Base-by-base conservation (phyloP, 2,888 invertebrate genomes). In the Dryobotodes eremita region DNA sequence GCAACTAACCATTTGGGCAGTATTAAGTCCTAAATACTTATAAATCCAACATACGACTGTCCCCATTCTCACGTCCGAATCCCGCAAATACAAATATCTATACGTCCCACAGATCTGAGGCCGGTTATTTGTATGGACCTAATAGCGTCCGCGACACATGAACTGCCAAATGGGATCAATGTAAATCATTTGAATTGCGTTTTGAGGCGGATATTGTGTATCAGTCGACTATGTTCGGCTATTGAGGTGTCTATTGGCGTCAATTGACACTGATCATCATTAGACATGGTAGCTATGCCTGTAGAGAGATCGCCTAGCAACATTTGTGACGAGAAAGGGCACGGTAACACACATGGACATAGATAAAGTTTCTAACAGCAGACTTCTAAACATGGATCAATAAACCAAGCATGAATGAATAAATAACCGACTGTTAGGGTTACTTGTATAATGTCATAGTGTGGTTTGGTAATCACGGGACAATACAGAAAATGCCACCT, bases 201-300 rank as follows among this genome's bases (percentile, higher is more conserved):
- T 84, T 78, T 69, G n/a, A 75, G 31, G 8, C 15, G 26, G 42
- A 42, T 69, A 76, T 84, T 71, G 80, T 84, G 73, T 57, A 61
- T 53, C 46, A 26, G 11, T 64, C 69, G 36, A 66, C 46, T 55
- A 15, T 71, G 17, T 55, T 61, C n/a, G 23, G 57, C 50, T 48
- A 73, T 75, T 62, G 70, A 70, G 17, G 42, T 50, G 66, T 36
- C 42, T 50, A 61, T 66, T 80, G 53, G 61, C 57, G 61, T 78
- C 81, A 81, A 81, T 81, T 84, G 79, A 26, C 8, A 23, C n/a
- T 31, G n/a, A 61, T 68, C 48, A 48, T n/a, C 10, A 77, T n/a
- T 48, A 70, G 23, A 23, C 6, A 36, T 48, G 65, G 11, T 76
- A 15, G 17, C 7, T 36, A 42, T 42, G n/a, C 0, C 2, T 15